phyloP scores from a whole-genome alignment of 2,797 vertebrate genomes.

The Lagodon rhomboides region DNA sequence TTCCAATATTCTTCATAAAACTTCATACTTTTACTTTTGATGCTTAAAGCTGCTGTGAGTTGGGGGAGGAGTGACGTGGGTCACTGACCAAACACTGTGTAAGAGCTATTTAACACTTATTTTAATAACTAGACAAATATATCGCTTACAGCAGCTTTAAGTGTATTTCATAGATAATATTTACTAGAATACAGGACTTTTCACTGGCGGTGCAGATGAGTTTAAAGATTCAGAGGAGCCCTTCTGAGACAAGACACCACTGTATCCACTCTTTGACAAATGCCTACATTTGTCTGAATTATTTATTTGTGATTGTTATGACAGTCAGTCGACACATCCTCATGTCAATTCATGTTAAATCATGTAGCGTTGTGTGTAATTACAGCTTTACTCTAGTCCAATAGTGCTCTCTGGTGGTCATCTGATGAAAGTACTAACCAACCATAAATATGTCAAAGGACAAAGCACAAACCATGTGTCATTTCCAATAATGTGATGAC shows the following conservation, averaged over 20 bases:
- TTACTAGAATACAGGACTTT: too few species aligned
- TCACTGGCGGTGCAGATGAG: background rate
- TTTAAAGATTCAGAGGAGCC: background rate
- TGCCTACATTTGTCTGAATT: background rate
- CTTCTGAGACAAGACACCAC: background rate
- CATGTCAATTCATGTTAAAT: background rate
- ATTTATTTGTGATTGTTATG: background rate
- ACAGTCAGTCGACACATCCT: background rate
- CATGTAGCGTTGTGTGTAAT: background rate
- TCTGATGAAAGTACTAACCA: background rate
- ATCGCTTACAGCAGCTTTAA: too few species aligned
- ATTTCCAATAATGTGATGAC: background rate
- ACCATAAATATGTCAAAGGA: too few species aligned
- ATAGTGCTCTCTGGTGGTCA: constrained; percentile 31
- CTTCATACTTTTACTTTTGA: background rate
- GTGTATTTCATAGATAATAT: background rate
- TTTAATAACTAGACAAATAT: too few species aligned
- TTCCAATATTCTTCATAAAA: background rate
- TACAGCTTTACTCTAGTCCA: background rate
- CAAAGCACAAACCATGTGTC: background rate
- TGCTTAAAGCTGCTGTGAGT: too few species aligned
- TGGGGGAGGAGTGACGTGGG: too few species aligned
- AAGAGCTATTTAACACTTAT: too few species aligned
- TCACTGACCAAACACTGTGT: too few species aligned
- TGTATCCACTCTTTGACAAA: background rate